Evolutionary conservation across 2,888 invertebrate species (phyloP).

Genomic region (Tenthredo distinguenda): DNA sequence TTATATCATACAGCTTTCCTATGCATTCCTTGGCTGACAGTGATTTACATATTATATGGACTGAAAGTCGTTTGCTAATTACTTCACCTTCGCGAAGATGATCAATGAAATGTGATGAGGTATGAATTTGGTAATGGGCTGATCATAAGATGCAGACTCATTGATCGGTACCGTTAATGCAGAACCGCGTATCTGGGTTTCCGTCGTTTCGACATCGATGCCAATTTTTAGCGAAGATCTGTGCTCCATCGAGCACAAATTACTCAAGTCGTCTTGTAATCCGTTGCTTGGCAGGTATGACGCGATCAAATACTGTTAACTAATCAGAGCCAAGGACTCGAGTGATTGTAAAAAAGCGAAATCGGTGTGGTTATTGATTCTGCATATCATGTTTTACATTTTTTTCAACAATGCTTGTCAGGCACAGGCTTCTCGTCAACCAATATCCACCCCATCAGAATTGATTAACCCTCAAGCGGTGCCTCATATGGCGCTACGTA

Average conservation of each 20-base stretch:
- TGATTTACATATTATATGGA: not conserved
- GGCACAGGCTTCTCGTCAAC: not conserved
- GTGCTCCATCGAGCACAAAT: conserved; percentile 32
- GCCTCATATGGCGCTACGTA: not conserved
- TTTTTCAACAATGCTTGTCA: conserved; percentile 4
- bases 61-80: not conserved
- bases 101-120: not conserved
- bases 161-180: not conserved
- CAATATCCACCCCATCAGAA: conserved; percentile 7
- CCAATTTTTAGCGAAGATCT: conserved; percentile 23
- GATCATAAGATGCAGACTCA: not conserved
- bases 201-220: not conserved
- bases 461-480: not conserved
- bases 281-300: not conserved
- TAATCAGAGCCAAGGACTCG: conserved; percentile 32
- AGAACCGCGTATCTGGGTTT: not conserved
- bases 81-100: not conserved
- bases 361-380: conserved; percentile 14
- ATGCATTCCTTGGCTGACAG: not conserved
- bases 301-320: conserved; percentile 12
- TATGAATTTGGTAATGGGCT: not conserved
- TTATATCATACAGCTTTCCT: conserved; percentile 44
- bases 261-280: conserved; percentile 31
- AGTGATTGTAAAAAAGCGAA: conserved; percentile 15
- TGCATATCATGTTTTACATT: not conserved